Evolutionary conservation across 2,797 vertebrate species (phyloP).

Genomic region (Graptemys geographica): DNA sequence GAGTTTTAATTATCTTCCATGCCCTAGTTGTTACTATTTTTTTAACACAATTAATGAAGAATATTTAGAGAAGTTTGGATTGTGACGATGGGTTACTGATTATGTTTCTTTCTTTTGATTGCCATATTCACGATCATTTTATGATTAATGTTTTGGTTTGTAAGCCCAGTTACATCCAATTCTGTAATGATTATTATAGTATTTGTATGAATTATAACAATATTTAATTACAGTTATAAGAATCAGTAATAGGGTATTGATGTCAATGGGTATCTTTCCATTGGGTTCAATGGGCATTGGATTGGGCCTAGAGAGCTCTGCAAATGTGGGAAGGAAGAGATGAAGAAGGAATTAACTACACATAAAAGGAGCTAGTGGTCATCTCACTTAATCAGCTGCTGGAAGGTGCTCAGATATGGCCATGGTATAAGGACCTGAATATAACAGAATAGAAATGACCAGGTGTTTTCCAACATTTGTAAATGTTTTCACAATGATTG

Average conservation of each 20-base stretch:
- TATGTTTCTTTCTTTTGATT: not conserved
- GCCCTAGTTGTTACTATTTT: conserved; percentile 4
- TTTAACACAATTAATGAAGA: conserved; percentile 17
- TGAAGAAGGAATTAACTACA: not conserved
- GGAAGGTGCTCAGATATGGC: not conserved
- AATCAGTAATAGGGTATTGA: not conserved
- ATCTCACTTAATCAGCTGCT: not conserved
- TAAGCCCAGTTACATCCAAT: not conserved
- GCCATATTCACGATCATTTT: not conserved
- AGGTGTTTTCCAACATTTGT: not conserved
- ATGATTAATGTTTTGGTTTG: conserved; percentile 24
- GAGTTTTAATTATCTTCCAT: not conserved
- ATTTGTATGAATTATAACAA: conserved; percentile 24
- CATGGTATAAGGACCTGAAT: not conserved
- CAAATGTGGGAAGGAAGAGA: not conserved
- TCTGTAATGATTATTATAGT: not conserved
- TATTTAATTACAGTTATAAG: not conserved
- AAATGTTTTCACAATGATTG: not conserved
- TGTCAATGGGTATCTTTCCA: not conserved
- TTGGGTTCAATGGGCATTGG: not conserved
- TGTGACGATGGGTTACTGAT: not conserved
- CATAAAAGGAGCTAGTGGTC: not conserved
- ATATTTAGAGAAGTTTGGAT: not conserved
- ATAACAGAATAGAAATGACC: not conserved
- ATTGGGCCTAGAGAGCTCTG: not conserved